These are phyloP conservation scores for Podarcis siculus DNA, from an alignment of 2,797 vertebrate species.

Conservation along the genomic window DNA sequence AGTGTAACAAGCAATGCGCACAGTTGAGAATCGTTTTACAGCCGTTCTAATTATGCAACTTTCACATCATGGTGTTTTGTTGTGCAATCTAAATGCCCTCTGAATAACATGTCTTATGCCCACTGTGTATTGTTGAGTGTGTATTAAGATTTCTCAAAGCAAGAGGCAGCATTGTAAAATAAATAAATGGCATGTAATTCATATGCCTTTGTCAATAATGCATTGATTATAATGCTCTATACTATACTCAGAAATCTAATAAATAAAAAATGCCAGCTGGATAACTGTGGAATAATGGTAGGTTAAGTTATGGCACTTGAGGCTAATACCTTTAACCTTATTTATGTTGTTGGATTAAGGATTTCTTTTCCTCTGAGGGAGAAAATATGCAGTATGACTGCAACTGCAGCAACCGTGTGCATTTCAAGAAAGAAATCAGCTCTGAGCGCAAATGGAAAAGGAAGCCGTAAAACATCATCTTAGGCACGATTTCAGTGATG, in stretches of 20 bases:
- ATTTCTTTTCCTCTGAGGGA: conserved; percentile 48
- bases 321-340: conserved; percentile 57
- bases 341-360: conserved; percentile 57
- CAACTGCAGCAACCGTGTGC: conserved; percentile 14
- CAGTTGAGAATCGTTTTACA: conserved; percentile 39
- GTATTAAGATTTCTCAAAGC: conserved; percentile 50
- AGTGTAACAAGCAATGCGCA: conserved; percentile 25
- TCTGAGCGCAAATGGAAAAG: conserved; percentile 31
- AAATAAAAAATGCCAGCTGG: conserved; percentile 62
- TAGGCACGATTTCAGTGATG: background rate
- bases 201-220: conserved; percentile 66
- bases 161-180: conserved; percentile 58
- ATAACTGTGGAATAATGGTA: conserved; percentile 61
- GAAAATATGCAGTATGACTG: conserved; percentile 26
- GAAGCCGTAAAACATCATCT: background rate
- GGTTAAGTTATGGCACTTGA: conserved; percentile 62
- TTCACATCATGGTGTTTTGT: conserved; percentile 41
- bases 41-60: conserved; percentile 46
- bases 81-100: conserved; percentile 34
- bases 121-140: conserved; percentile 31
- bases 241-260: conserved; percentile 62
- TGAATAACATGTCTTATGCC: conserved; percentile 42
- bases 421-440: conserved; percentile 51
- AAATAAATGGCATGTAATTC: conserved; percentile 62
- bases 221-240: conserved; percentile 67